Evolutionary conservation across 2,113 vertebrate species (phyloP).

Genomic region (Heterotilapia buettikoferi): DNA sequence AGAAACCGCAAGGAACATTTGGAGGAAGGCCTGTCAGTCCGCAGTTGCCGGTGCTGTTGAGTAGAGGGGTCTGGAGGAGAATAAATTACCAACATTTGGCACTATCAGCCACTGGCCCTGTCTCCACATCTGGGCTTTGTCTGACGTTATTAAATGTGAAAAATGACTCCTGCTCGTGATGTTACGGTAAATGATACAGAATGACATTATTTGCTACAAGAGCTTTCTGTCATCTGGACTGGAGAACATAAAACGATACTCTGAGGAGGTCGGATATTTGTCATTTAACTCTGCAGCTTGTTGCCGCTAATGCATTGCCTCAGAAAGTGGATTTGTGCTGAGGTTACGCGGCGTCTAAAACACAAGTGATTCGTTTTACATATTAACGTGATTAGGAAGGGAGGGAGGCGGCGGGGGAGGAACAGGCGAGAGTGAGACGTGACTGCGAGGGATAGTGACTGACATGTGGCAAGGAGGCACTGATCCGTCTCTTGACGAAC

Average conservation of each 20-base stretch:
- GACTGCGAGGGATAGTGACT: slow-evolving; percentile 42
- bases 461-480: slow-evolving; percentile 64
- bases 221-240: slow-evolving; percentile 10
- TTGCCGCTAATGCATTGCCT: not conserved
- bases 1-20: slow-evolving; percentile 27
- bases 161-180: not conserved
- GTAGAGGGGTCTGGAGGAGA: not conserved
- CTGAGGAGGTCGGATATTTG: not conserved
- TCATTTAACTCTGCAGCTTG: not conserved
- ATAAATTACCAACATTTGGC: slow-evolving; percentile 32
- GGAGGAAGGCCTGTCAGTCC: not conserved
- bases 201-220: not conserved
- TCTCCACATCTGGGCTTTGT: slow-evolving; percentile 43
- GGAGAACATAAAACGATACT: slow-evolving; percentile 6
- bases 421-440: slow-evolving; percentile 25
- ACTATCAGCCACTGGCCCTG: slow-evolving; percentile 2
- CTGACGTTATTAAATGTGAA: slow-evolving; percentile 26
- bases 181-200: not conserved
- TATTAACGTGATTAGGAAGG: slow-evolving; percentile 5
- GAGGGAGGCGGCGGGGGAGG: not conserved
- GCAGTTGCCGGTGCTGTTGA: not conserved
- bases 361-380: slow-evolving; percentile 12
- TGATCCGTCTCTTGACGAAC: slow-evolving; percentile 58
- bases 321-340: not conserved
- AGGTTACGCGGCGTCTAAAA: not conserved